phyloP scores from a whole-genome alignment of 2,888 invertebrate species.

The Phytoseiulus persimilis region DNA sequence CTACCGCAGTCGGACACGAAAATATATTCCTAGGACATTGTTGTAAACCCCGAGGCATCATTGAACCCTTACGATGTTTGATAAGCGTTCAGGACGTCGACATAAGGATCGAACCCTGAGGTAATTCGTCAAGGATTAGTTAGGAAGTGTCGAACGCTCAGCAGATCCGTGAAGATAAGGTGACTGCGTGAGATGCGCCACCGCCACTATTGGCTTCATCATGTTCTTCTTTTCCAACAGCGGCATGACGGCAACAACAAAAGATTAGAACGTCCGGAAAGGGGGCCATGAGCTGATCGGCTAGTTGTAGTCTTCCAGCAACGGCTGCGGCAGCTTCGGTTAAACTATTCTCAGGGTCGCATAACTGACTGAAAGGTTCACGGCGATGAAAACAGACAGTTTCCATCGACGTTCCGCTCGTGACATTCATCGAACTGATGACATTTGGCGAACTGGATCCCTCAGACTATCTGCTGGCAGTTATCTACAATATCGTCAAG shows the following conservation, averaged over 20 bases:
- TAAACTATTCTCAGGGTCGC: slow-evolving; percentile 5
- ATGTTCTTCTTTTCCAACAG: neutral
- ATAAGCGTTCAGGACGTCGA: too few relatives aligned
- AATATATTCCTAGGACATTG: too few relatives aligned
- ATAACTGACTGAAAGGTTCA: slow-evolving; percentile 5
- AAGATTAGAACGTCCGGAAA: neutral
- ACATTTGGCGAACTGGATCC: neutral
- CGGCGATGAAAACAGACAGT: neutral
- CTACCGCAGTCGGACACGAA: too few relatives aligned
- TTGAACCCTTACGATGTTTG: too few relatives aligned
- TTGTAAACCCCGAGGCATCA: too few relatives aligned
- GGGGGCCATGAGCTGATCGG: neutral
- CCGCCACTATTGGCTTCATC: neutral
- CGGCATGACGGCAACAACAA: neutral
- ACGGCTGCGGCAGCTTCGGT: neutral
- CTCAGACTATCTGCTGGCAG: neutral
- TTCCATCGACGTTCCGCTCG: neutral
- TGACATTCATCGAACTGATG: neutral
- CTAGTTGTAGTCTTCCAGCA: neutral
- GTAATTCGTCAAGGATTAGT: neutral
- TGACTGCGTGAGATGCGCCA: neutral
- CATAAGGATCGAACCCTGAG: neutral
- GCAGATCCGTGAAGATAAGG: neutral
- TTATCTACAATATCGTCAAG: neutral
- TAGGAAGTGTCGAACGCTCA: neutral